phyloP scores from a whole-genome alignment of 2,113 vertebrate genomes.

The Sterrhoptilus dennistouni region DNA sequence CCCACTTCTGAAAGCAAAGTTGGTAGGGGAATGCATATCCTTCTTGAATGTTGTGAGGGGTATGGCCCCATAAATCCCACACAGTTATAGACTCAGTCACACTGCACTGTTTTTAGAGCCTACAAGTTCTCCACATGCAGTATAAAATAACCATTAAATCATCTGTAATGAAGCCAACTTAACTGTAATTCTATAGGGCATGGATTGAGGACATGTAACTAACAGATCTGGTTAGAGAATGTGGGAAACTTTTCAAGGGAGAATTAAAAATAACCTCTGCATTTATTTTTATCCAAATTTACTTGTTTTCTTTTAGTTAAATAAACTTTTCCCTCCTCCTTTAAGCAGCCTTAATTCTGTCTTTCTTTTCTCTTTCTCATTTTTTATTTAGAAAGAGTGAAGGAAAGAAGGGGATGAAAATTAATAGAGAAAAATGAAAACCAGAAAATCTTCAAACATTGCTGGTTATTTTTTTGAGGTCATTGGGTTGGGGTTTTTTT shows the following conservation, averaged over 20 bases:
- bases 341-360: not conserved
- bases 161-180: not conserved
- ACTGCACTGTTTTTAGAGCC: not conserved
- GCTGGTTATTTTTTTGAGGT: not conserved
- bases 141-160: conserved; percentile 17
- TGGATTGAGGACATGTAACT: not conserved
- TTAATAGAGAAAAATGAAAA: not conserved
- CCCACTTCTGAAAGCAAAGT: not conserved
- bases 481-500: not conserved
- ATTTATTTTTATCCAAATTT: not conserved
- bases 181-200: not conserved
- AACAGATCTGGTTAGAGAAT: not conserved
- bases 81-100: not conserved
- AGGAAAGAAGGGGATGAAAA: not conserved
- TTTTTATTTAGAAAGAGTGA: not conserved
- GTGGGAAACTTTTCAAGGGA: not conserved
- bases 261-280: not conserved
- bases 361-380: not conserved
- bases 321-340: not conserved
- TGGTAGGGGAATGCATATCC: not conserved
- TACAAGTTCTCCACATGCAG: not conserved
- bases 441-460: not conserved
- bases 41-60: not conserved
- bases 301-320: not conserved
- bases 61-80: not conserved